phyloP scores from a whole-genome alignment of 2,113 vertebrate species.

The Peromyscus leucopus region DNA sequence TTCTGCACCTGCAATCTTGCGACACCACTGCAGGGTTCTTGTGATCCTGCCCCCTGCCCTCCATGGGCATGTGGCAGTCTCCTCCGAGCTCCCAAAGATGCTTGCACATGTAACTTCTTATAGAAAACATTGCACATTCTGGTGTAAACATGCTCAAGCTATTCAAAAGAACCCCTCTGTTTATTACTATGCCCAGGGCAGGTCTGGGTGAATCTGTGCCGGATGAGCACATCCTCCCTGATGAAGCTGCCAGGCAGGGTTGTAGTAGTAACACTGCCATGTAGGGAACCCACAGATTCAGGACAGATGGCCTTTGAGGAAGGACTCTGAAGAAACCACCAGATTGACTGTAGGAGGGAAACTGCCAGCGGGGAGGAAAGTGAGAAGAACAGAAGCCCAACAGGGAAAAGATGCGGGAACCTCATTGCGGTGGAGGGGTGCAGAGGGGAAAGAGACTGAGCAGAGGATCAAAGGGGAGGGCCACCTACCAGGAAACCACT shows the following conservation, averaged over 20 bases:
- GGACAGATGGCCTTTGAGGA: slow-evolving; percentile 14
- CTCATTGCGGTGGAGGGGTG: not conserved
- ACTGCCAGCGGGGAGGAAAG: not conserved
- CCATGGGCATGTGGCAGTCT: not conserved
- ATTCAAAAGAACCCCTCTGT: not conserved
- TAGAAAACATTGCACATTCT: not conserved
- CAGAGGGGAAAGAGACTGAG: not conserved
- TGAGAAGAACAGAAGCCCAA: not conserved
- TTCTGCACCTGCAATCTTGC: not conserved
- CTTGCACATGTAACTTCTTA: not conserved
- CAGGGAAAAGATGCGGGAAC: not conserved
- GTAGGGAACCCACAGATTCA: not conserved
- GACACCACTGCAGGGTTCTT: too few species aligned
- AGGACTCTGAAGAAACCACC: not conserved
- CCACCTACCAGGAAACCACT: not conserved
- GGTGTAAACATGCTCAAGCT: not conserved
- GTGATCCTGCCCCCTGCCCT: not conserved
- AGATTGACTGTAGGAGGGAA: not conserved
- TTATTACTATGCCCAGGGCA: accelerated
- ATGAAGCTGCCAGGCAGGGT: not conserved
- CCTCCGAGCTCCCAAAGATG: not conserved
- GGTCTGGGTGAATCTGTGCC: not conserved
- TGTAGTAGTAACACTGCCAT: not conserved
- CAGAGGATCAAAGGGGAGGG: not conserved
- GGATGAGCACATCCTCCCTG: not conserved